Conservation (phyloP, 2,113 vertebrate species). For the Serinus canaria region DNA sequence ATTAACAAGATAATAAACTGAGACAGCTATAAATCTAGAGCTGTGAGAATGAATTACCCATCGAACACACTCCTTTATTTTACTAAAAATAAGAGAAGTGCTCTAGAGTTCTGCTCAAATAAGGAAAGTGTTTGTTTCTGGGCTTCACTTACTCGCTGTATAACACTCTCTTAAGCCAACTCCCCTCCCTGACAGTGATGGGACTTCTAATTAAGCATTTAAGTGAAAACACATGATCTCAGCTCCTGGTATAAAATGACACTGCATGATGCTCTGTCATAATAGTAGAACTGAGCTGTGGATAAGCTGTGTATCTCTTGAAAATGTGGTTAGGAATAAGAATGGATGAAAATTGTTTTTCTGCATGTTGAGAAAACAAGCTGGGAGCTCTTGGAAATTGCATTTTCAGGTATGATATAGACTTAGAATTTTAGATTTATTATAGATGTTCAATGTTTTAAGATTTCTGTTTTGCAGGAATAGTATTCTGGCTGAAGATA, state of each 20-base stretch:
- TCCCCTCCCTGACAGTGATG: background rate
- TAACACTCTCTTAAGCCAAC: background rate
- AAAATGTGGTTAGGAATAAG: background rate
- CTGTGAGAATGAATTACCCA: background rate
- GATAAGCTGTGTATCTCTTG: background rate
- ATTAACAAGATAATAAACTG: background rate
- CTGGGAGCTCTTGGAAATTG: background rate
- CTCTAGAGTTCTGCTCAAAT: background rate
- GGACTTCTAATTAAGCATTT: background rate
- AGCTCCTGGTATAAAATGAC: background rate
- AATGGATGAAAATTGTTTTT: background rate
- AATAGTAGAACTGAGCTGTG: background rate
- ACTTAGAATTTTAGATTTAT: background rate
- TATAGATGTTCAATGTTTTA: background rate
- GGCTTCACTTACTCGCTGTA: background rate
- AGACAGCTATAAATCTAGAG: background rate
- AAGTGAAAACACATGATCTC: background rate
- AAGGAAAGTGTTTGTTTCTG: background rate
- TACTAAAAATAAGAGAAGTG: background rate
- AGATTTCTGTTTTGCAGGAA: background rate
- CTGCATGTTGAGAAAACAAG: background rate
- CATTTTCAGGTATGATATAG: background rate
- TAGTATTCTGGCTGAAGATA: background rate
- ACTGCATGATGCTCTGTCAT: background rate
- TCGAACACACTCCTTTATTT: background rate